Percentiles rank a stretch among this genome's conserved stretches.
Conservation (phyloP, 2,888 invertebrate species). For the Calliscelio sp. region DNA sequence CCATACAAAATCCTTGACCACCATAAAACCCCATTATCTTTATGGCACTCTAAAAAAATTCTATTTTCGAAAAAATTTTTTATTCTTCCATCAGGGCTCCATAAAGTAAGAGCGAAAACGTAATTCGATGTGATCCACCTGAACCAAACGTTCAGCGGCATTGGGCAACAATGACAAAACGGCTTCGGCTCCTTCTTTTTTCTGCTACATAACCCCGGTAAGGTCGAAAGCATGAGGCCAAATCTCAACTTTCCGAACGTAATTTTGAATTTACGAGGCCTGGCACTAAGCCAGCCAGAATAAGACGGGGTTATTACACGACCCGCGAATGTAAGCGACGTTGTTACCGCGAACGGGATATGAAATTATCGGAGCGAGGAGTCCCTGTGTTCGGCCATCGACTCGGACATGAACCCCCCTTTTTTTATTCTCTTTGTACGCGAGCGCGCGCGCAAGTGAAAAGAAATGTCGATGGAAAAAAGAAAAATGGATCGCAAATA, state of each 20-base stretch:
- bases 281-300: conserved; percentile 78
- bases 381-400: conserved; percentile 61
- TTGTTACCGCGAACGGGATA: conserved; percentile 73
- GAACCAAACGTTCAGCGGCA: neutral
- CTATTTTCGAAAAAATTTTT: neutral
- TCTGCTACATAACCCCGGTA: conserved; percentile 57
- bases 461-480: conserved; percentile 65
- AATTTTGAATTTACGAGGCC: conserved; percentile 81
- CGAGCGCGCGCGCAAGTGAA: conserved; percentile 50
- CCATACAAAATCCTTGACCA: no score
- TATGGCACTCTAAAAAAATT: neutral
- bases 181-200: conserved; percentile 46
- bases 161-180: conserved; percentile 41
- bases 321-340: conserved; percentile 73
- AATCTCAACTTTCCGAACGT: conserved; percentile 78
- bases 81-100: neutral
- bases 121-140: conserved; percentile 1
- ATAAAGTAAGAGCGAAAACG: conserved; percentile 1
- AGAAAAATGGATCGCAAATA: conserved; percentile 58
- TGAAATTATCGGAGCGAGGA: conserved; percentile 74
- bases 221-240: conserved; percentile 52
- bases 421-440: conserved; percentile 21
- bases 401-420: conserved; percentile 57
- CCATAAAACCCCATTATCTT: neutral
- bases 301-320: conserved; percentile 76